These are phyloP conservation scores for Pocillopora verrucosa DNA, from an alignment of 64 coral and sea anemone genomes.

Conservation along the genomic window DNA sequence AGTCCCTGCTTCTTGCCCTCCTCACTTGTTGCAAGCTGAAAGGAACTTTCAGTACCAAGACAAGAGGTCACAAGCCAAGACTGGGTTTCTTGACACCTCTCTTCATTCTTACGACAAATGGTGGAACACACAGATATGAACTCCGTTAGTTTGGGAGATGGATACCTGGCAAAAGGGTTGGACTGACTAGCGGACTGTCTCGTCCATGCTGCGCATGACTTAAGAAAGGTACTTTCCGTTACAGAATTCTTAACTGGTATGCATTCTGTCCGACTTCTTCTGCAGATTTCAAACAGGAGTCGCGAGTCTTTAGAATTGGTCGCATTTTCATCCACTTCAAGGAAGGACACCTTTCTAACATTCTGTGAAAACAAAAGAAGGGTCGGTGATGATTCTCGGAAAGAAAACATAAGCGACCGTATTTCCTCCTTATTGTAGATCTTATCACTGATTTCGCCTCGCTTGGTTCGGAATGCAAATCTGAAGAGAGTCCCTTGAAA, in stretches of 20 bases:
- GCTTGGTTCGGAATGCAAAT: conserved; percentile 77
- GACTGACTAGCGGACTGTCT: neutral
- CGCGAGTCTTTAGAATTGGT: neutral
- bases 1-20: conserved; percentile 71
- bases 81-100: neutral
- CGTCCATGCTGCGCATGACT: conserved; percentile 68
- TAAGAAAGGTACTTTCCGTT: conserved; percentile 38
- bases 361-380: conserved; percentile 86
- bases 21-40: conserved; percentile 57
- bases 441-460: conserved; percentile 73
- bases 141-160: conserved; percentile 57
- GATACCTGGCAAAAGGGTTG: neutral
- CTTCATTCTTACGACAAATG: neutral
- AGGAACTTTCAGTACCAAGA: conserved; percentile 52
- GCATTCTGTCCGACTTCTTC: neutral
- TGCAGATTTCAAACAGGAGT: neutral
- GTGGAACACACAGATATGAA: conserved; percentile 25
- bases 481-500: conserved; percentile 88
- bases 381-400: conserved; percentile 60
- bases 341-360: conserved; percentile 63
- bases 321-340: conserved; percentile 18
- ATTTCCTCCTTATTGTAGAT: conserved; percentile 59
- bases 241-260: neutral
- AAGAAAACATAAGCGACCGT: conserved; percentile 38
- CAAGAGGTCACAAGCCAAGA: conserved; percentile 56